Evolutionary conservation across 2,797 vertebrate genomes (phyloP).

Genomic region (Nyctibius grandis): DNA sequence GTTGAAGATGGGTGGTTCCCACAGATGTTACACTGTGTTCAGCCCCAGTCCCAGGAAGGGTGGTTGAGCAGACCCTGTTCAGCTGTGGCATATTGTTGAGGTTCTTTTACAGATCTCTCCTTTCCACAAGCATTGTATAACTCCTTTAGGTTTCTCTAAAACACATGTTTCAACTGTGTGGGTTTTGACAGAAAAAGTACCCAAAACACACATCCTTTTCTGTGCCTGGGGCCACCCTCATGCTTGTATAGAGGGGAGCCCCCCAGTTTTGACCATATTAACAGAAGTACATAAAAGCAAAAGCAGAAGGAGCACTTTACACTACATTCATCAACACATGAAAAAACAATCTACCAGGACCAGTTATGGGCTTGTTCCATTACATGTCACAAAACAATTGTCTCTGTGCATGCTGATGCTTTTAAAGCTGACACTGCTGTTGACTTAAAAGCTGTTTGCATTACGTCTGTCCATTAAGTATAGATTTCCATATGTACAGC

Average conservation of each 20-base stretch:
- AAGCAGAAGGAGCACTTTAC: constrained; percentile 12
- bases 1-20: not conserved
- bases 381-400: not conserved
- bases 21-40: not conserved
- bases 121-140: not conserved
- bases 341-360: not conserved
- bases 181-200: not conserved
- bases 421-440: constrained; percentile 4
- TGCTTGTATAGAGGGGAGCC: not conserved
- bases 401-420: not conserved
- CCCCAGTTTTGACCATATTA: not conserved
- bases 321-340: not conserved
- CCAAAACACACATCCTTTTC: not conserved
- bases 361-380: not conserved
- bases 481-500: not conserved
- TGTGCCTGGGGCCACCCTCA: not conserved
- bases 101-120: not conserved
- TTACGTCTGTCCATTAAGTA: not conserved
- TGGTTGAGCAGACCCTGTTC: not conserved
- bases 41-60: not conserved
- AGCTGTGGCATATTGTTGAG: not conserved
- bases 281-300: not conserved
- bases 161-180: not conserved
- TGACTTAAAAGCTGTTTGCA: not conserved
- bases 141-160: not conserved